Base-by-base conservation (phyloP, 2,888 invertebrate genomes). In the Opisthograptis luteolata region DNA sequence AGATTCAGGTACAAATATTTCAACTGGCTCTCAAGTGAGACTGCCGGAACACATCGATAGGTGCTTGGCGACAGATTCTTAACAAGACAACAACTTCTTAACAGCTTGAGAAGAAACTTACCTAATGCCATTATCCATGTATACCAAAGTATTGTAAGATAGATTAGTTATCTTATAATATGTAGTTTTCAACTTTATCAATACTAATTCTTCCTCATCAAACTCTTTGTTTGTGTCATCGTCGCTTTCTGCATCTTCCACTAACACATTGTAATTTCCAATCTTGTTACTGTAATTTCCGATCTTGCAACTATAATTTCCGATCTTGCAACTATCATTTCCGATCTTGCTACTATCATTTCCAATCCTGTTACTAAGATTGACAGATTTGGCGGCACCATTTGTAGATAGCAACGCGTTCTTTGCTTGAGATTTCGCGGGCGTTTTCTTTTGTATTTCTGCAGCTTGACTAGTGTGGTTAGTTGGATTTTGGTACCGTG, bases 131-230 rank as follows among this genome's bases (percentile, higher is more conserved):
- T 42, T 36, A 2, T 51, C 42, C 1, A 32, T 4, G 5, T 44
- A 54, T 0, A 60, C 49, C 7, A 60, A 10, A 5, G 48, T 17
- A 7, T 60, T 45, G 27, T 51, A 60, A 0, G 60, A 39, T 2
- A 49, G 15, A 9, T 25, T 41, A 3, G 41, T 46, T 1, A 60
- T 37, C 7, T 53, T 37, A 15, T 55, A 58, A 24, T 51, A 55
- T 0, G 51, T 7, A 0, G 50, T 46, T 7, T 58, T 60, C 0
- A 49, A 12, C 13, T 55, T 60, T 8, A 60, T 7, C 0, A 55
- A 37, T 0, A 60, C 55, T 1, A 34, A 27, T 20, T 58, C 51
- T 2, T 55, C 48, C 1, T 49, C 39, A 5, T 47, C 41, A 28
- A 55, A 55, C 2, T 36, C 41, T 13, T 32, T 14, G 0, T 5